These are phyloP conservation scores for Eledone cirrhosa DNA, from an alignment of 2,888 invertebrate species.

Conservation along the genomic window DNA sequence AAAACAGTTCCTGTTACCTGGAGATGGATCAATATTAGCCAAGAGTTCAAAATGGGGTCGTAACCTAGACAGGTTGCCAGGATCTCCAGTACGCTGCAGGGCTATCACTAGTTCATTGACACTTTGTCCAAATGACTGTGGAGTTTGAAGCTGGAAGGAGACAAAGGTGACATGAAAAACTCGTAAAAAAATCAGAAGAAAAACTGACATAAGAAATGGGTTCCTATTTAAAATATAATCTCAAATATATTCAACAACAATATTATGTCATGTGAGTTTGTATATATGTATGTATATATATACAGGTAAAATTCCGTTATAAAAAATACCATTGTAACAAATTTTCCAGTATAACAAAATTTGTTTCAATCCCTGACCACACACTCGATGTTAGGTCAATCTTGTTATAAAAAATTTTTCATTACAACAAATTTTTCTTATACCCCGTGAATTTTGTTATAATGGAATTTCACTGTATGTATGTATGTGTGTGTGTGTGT, in stretches of 20 bases:
- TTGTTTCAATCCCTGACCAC: no score
- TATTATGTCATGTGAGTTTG: no score
- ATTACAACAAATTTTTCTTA: no score
- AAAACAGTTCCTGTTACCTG: slow-evolving; percentile 70
- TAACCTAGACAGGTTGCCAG: slow-evolving; percentile 81
- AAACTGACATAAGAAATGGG: neutral
- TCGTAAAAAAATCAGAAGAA: neutral
- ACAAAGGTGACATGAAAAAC: neutral
- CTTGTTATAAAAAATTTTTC: no score
- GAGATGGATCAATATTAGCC: slow-evolving; percentile 86
- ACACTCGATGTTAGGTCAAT: no score
- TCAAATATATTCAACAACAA: neutral
- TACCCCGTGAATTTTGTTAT: no score
- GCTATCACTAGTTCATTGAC: slow-evolving; percentile 91
- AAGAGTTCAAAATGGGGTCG: slow-evolving; percentile 83
- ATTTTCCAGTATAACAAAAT: no score
- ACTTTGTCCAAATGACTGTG: slow-evolving; percentile 87
- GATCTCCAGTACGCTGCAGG: slow-evolving; percentile 87
- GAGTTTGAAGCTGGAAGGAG: slow-evolving; percentile 82
- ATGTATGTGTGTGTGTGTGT: no score
- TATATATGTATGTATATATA: no score
- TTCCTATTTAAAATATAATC: neutral
- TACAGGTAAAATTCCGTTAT: no score
- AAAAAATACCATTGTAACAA: no score
- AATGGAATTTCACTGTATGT: no score